Conservation (phyloP, 2,888 invertebrate genomes). For the Tachina grossa region DNA sequence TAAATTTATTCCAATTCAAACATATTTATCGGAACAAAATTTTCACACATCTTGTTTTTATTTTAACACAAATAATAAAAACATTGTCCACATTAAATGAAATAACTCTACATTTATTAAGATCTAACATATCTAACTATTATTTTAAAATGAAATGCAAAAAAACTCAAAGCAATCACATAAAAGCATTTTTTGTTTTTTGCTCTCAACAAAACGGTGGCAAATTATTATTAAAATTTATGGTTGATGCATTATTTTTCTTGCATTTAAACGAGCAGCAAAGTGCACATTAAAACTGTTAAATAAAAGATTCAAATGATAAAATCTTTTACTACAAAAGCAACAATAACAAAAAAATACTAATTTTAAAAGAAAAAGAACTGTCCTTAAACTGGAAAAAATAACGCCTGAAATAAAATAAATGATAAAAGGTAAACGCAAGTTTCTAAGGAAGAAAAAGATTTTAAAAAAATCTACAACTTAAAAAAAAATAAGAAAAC, state of each 20-base stretch:
- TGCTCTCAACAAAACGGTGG: slow-evolving; percentile 18
- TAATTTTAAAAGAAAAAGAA: not conserved
- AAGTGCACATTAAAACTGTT: slow-evolving; percentile 60
- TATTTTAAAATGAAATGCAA: too few species aligned
- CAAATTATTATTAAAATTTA: slow-evolving; percentile 64
- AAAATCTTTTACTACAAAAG: slow-evolving; percentile 39
- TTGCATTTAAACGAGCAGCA: slow-evolving; percentile 59
- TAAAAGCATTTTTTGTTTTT: slow-evolving; percentile 32
- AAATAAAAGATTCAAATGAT: slow-evolving; percentile 54
- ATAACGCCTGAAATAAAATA: slow-evolving; percentile 27
- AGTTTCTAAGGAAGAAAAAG: slow-evolving; percentile 18
- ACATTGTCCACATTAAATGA: too few species aligned
- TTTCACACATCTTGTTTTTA: too few species aligned
- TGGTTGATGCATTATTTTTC: slow-evolving; percentile 36
- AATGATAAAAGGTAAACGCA: slow-evolving; percentile 44
- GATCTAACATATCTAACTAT: too few species aligned
- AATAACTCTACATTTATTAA: too few species aligned
- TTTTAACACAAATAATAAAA: too few species aligned
- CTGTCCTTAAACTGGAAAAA: slow-evolving; percentile 43
- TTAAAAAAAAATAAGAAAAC: slow-evolving; percentile 30
- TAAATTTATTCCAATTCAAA: too few species aligned
- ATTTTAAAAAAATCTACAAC: slow-evolving; percentile 33
- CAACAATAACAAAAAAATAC: slow-evolving; percentile 1
- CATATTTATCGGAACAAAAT: too few species aligned
- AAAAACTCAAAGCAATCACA: slow-evolving; percentile 12